Conservation (phyloP, 2,797 vertebrate species). For the Margarornis squamiger region DNA sequence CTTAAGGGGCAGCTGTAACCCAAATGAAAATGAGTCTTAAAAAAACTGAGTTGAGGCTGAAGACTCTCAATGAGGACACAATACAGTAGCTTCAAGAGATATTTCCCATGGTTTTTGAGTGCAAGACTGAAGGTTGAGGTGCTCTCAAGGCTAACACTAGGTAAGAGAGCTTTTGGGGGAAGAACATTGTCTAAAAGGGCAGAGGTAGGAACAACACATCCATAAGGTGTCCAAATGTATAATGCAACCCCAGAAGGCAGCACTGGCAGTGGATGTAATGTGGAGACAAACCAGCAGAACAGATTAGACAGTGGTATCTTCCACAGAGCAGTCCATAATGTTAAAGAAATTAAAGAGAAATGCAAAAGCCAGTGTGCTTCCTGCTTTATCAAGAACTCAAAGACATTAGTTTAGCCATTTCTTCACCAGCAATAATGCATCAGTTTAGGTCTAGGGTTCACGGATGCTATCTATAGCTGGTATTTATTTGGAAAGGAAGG, state of each 20-base stretch:
- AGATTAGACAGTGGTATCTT: not conserved
- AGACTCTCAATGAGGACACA: not conserved
- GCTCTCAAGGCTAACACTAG: not conserved
- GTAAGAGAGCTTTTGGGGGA: not conserved
- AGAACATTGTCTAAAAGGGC: not conserved
- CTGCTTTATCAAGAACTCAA: not conserved
- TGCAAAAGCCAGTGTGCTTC: not conserved
- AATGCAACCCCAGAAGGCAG: not conserved
- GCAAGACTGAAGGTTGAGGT: not conserved
- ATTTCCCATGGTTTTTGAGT: not conserved
- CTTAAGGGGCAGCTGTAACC: not conserved
- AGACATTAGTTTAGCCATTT: not conserved
- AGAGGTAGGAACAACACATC: not conserved
- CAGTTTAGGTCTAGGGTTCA: not conserved
- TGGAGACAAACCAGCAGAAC: not conserved
- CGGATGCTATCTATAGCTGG: rapidly evolving
- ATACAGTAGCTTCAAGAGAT: not conserved
- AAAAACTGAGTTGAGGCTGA: not conserved
- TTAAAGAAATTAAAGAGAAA: not conserved
- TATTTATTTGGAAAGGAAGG: not conserved
- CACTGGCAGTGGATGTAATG: not conserved
- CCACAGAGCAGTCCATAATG: not conserved
- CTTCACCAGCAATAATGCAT: not conserved
- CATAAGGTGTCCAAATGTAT: rapidly evolving
- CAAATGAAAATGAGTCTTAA: not conserved